Percentiles rank a stretch among this genome's conserved stretches.
Conservation (phyloP, 2,888 invertebrate genomes). For the Tipula helvola region DNA sequence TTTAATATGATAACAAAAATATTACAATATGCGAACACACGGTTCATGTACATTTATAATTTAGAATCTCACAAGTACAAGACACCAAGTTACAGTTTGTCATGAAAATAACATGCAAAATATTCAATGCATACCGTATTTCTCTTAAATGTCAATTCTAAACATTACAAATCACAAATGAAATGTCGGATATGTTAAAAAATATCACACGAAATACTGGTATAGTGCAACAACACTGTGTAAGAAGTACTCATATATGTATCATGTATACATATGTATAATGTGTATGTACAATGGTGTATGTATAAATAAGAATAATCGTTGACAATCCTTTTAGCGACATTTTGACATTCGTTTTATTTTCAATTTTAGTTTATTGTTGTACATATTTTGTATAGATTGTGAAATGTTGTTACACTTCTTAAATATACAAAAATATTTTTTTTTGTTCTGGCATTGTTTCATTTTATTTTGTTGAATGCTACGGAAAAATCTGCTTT, state of each 20-base stretch:
- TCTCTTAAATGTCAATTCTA: background rate
- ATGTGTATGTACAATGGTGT: background rate
- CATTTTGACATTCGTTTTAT: constrained; percentile 4
- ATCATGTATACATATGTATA: too few species aligned
- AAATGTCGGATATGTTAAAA: background rate
- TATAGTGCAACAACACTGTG: background rate
- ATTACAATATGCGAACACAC: background rate
- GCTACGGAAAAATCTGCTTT: background rate
- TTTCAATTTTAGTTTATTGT: background rate
- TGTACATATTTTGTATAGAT: background rate
- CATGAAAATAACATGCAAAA: background rate
- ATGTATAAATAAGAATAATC: background rate
- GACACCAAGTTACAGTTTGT: background rate
- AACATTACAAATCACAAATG: background rate
- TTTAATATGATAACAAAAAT: too few species aligned
- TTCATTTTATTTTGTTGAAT: background rate
- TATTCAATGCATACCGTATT: background rate
- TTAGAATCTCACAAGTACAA: background rate
- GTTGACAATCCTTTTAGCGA: constrained; percentile 4
- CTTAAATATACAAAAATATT: background rate
- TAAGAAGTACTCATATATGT: background rate
- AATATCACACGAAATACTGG: background rate
- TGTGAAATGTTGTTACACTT: background rate
- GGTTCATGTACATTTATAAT: background rate
- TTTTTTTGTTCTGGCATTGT: background rate